Conservation (phyloP, 2,888 invertebrate genomes). For the Drosophila macrospina region DNA sequence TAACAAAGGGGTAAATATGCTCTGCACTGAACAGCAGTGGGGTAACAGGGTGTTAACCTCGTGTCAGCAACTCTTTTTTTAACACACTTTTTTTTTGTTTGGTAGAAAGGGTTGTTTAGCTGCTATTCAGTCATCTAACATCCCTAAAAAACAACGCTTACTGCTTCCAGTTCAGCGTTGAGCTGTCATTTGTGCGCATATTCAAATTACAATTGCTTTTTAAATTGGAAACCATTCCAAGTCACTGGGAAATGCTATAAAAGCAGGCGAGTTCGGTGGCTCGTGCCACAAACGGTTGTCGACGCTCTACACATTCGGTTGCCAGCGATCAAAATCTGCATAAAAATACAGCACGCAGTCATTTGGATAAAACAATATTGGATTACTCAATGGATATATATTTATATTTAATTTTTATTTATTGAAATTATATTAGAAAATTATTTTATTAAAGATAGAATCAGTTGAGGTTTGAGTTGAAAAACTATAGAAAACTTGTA, state of each 20-base stretch:
- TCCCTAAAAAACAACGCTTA: conserved; percentile 18
- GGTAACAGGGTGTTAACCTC: conserved; percentile 18
- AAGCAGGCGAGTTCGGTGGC: conserved; percentile 25
- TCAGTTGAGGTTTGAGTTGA: too few species aligned
- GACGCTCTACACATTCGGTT: conserved; percentile 34
- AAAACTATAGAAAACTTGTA: too few species aligned
- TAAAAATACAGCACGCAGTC: neutral
- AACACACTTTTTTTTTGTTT: conserved; percentile 9
- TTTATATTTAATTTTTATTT: neutral
- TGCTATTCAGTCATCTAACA: conserved; percentile 2
- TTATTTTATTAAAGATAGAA: too few species aligned
- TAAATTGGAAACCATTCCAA: conserved; percentile 71
- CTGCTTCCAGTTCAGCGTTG: conserved; percentile 40
- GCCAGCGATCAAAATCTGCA: conserved; percentile 11
- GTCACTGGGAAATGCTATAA: conserved; percentile 51
- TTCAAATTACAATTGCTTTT: conserved; percentile 80
- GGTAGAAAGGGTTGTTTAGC: conserved; percentile 62
- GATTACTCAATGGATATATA: conserved; percentile 18
- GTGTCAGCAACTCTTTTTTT: conserved; percentile 11
- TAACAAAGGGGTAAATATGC: conserved; percentile 23
- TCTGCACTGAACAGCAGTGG: neutral
- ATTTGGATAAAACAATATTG: conserved; percentile 7
- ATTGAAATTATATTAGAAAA: too few species aligned
- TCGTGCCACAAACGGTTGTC: conserved; percentile 49
- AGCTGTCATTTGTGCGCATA: conserved; percentile 74